Percentiles rank a stretch among this genome's conserved stretches.
These are phyloP conservation scores for Antechinus stuartii DNA, from an alignment of 2,113 vertebrate genomes.

Conservation along the genomic window DNA sequence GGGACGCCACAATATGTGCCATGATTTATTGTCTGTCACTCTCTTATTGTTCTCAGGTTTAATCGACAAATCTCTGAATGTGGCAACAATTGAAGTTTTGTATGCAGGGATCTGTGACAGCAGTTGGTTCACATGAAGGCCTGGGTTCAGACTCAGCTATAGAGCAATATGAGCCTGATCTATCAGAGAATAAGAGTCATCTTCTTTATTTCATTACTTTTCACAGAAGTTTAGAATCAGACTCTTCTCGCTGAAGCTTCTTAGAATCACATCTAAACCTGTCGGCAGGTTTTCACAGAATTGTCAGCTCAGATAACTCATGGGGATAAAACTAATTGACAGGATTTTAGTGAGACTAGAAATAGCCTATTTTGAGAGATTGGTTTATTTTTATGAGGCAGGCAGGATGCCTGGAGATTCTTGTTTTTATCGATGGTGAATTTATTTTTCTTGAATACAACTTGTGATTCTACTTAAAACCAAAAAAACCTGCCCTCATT, in stretches of 20 bases:
- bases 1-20: neutral
- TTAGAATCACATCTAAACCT: slow-evolving; percentile 49
- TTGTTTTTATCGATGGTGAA: slow-evolving; percentile 54
- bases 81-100: slow-evolving; percentile 16
- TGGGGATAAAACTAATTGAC: slow-evolving; percentile 55
- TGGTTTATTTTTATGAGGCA: slow-evolving; percentile 70
- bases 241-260: slow-evolving; percentile 31
- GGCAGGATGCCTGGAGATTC: slow-evolving; percentile 47
- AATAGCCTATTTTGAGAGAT: slow-evolving; percentile 46
- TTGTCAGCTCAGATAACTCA: slow-evolving; percentile 55
- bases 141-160: neutral
- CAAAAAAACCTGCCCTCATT: slow-evolving; percentile 48
- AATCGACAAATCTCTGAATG: neutral
- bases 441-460: slow-evolving; percentile 54
- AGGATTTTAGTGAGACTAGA: slow-evolving; percentile 56
- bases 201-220: slow-evolving; percentile 61
- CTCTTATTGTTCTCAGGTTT: slow-evolving; percentile 11
- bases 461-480: slow-evolving; percentile 41
- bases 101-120: neutral
- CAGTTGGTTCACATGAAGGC: slow-evolving; percentile 1
- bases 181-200: slow-evolving; percentile 9
- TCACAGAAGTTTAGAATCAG: slow-evolving; percentile 66
- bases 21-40: slow-evolving; percentile 20
- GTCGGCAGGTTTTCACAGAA: slow-evolving; percentile 38
- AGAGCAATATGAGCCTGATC: neutral